Evolutionary conservation across 2,797 vertebrate species (phyloP), one percentile per base, ranked within the genome.

Genomic region (Neoniphon sammara): DNA sequence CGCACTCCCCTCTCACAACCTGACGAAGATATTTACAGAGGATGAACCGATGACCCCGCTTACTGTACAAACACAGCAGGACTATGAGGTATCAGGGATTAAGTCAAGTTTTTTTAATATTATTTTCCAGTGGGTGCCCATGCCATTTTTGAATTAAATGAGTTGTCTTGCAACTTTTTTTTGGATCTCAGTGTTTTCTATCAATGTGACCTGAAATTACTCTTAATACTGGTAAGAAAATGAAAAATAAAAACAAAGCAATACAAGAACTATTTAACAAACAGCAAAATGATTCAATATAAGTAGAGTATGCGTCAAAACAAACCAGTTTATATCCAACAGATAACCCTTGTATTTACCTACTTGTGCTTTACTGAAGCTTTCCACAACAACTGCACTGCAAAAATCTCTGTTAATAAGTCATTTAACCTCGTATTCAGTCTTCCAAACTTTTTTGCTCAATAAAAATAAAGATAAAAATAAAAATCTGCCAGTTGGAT

Each of bases 31-130:
- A 62, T 57, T 77, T 69, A 64, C 70, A 78, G 39, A 78, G 53
- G 57, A 68, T 83, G 67, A 86, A 81, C 77, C 63, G 15, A 31
- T 85, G 82, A 85, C 73, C 79, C 46, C 42, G 18, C 0, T 25
- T 21, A 31, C 60, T 76, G 62, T 34, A 72, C 69, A 62, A 73
- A 73, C 49, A 67, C 7, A 77, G 17, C 36, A 10, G 15, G 10
- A 47, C 0, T 21, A 30, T 36, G 42, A 62, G 61, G 23, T 11
- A 25, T 60, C 20, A 39, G 12, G 25, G 12, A 44, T 39, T 17
- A 8, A 30, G 12, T 31, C 14, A 66, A 53, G 17, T n/a, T n/a
- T 57, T 23, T 17, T 1, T 77, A 66, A 63, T 14, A n/a, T 53
- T 31, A 12, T 1, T 77, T 71, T 68, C 18, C 27, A 11, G 6